phyloP scores from a whole-genome alignment of 2,797 vertebrate genomes.

The Bovichtus variegatus region DNA sequence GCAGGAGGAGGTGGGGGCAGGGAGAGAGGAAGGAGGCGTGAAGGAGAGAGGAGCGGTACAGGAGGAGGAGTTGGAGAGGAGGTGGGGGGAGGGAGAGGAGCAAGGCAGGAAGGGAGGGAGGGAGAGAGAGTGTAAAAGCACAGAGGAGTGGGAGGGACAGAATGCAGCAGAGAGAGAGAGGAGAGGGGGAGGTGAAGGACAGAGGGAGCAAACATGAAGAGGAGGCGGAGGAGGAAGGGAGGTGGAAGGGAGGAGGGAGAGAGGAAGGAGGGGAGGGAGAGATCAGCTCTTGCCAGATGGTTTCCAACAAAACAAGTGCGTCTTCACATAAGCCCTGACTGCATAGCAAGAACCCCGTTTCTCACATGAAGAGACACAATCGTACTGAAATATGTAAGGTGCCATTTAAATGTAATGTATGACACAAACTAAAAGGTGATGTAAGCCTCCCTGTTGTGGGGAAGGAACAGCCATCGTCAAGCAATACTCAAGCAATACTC shows the following conservation, averaged over 20 bases:
- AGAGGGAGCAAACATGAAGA: constrained; percentile 17
- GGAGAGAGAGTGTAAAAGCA: constrained; percentile 61
- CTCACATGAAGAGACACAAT: constrained; percentile 14
- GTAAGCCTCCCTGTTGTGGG: neutral
- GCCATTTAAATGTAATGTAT: neutral
- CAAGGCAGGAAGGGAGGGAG: constrained; percentile 40
- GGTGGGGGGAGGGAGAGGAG: constrained; percentile 46
- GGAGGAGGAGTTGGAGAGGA: constrained; percentile 50
- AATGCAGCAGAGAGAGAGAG: constrained; percentile 70
- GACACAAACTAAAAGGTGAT: constrained; percentile 9
- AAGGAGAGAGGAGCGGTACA: constrained; percentile 41
- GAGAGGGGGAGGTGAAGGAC: constrained; percentile 76
- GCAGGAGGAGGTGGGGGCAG: constrained; percentile 69
- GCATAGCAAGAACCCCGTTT: constrained; percentile 30
- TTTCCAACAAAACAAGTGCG: constrained; percentile 83
- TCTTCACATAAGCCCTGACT: constrained; percentile 66
- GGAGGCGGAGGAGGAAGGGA: constrained; percentile 31
- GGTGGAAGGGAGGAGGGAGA: too few species aligned
- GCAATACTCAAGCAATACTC: constrained; percentile 68
- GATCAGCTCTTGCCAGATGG: constrained; percentile 83
- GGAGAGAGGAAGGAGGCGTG: constrained; percentile 46
- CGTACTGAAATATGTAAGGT: neutral
- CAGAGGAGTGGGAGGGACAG: constrained; percentile 82
- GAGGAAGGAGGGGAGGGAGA: constrained; percentile 71
- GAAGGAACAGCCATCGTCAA: neutral